phyloP scores from a whole-genome alignment of 2,797 vertebrate genomes.

The Brachyalestes nurse region DNA sequence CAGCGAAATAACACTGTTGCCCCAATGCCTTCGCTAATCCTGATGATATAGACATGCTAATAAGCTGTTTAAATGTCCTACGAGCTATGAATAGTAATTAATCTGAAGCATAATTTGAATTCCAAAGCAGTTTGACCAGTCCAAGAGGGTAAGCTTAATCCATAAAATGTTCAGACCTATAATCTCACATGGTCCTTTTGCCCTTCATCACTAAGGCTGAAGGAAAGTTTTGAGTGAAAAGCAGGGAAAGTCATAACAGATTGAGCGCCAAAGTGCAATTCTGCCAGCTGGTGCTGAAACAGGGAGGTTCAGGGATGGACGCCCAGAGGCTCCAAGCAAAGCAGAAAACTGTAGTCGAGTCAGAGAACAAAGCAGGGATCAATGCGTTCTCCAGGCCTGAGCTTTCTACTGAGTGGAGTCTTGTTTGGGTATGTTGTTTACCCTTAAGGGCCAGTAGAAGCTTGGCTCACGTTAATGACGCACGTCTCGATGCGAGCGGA shows the following conservation, averaged over 20 bases:
- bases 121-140: conserved; percentile 25
- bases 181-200: conserved; percentile 19
- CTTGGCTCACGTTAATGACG: conserved; percentile 38
- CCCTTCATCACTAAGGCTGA: conserved; percentile 1
- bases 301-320: conserved; percentile 11
- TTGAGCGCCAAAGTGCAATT: conserved; percentile 30
- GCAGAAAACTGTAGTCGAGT: conserved; percentile 40
- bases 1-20: conserved; percentile 31
- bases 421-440: conserved; percentile 43
- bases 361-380: conserved; percentile 31
- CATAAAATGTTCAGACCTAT: conserved; percentile 26
- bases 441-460: conserved; percentile 39
- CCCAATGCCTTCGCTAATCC: conserved; percentile 25
- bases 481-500: conserved; percentile 16
- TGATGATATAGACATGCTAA: conserved; percentile 53
- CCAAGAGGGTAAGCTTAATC: conserved; percentile 24
- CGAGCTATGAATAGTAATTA: conserved; percentile 52
- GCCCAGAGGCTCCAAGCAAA: conserved; percentile 49
- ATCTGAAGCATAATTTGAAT: conserved; percentile 46
- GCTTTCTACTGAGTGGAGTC: conserved; percentile 19
- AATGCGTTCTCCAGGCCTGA: conserved; percentile 25
- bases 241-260: conserved; percentile 17
- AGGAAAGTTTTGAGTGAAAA: conserved; percentile 25
- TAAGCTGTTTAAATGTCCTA: conserved; percentile 46
- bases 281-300: conserved; percentile 27